These are phyloP conservation scores for Fregata magnificens DNA, from an alignment of 2,113 vertebrate genomes.

Conservation along the genomic window DNA sequence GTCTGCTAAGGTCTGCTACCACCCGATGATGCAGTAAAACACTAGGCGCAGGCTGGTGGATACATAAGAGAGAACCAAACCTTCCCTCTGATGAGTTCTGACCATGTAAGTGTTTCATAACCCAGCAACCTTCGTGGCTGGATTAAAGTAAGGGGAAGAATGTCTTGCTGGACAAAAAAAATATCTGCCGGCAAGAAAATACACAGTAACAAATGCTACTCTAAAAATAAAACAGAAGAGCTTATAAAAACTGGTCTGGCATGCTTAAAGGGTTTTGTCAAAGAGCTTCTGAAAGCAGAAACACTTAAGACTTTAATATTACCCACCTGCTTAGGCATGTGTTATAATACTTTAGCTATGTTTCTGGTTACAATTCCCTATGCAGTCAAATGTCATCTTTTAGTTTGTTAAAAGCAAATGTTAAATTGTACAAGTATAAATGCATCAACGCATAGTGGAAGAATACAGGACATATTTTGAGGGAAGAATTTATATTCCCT, in stretches of 20 bases:
- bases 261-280: background rate
- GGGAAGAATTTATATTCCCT: background rate
- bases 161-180: background rate
- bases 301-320: background rate
- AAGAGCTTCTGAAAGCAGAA: background rate
- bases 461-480: background rate
- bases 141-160: background rate
- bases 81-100: background rate
- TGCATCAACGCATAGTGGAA: background rate
- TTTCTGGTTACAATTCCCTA: background rate
- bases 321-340: background rate
- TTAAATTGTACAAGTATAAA: background rate
- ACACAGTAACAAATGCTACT: background rate
- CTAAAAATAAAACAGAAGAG: background rate
- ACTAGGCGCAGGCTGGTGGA: background rate
- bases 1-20: background rate
- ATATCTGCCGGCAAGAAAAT: background rate
- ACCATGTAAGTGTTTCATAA: background rate
- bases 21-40: background rate
- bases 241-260: background rate
- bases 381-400: background rate
- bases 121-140: background rate
- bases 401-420: constrained; percentile 1
- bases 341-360: background rate
- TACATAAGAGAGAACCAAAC: background rate